Evolutionary conservation across 1,140 invertebrate genomes (phyloP).

Genomic region (Magallana angulata): DNA sequence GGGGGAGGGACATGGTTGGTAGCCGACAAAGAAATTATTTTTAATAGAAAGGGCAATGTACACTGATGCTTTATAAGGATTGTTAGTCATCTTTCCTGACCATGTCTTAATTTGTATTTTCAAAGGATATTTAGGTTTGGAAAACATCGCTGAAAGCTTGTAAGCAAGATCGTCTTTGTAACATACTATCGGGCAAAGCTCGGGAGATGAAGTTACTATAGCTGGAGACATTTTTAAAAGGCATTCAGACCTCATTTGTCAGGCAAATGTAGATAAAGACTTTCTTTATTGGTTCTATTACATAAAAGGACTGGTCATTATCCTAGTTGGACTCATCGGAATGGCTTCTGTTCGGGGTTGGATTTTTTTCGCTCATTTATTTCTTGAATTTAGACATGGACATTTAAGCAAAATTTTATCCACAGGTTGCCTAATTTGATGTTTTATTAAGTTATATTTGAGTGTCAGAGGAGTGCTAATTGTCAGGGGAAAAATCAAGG

Average conservation of each 20-base stretch:
- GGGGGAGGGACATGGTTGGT: slow-evolving; percentile 1
- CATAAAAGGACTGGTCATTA: slow-evolving; percentile 18
- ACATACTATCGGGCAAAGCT: not conserved
- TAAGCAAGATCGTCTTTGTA: not conserved
- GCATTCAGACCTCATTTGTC: slow-evolving; percentile 18
- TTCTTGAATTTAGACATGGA: not conserved
- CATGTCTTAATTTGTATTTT: slow-evolving; percentile 12
- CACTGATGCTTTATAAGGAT: not conserved
- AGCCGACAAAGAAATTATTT: not conserved
- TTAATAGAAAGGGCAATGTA: not conserved
- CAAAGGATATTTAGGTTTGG: not conserved
- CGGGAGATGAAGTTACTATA: slow-evolving; percentile 1
- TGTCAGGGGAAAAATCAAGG: not conserved
- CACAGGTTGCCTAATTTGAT: slow-evolving; percentile 18
- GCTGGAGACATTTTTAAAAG: not conserved
- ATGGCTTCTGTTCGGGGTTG: not conserved
- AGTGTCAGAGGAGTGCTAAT: not conserved
- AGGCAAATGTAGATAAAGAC: slow-evolving; percentile 5
- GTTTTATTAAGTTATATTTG: not conserved
- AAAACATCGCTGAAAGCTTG: not conserved
- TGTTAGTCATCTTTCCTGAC: slow-evolving; percentile 1
- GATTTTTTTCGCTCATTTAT: not conserved
- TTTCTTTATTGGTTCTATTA: not conserved
- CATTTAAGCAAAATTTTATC: slow-evolving; percentile 9
- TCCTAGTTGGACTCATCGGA: not conserved